Evolutionary conservation across 2,888 invertebrate species (phyloP).

Genomic region (Thysanoteuthis rhombus): DNA sequence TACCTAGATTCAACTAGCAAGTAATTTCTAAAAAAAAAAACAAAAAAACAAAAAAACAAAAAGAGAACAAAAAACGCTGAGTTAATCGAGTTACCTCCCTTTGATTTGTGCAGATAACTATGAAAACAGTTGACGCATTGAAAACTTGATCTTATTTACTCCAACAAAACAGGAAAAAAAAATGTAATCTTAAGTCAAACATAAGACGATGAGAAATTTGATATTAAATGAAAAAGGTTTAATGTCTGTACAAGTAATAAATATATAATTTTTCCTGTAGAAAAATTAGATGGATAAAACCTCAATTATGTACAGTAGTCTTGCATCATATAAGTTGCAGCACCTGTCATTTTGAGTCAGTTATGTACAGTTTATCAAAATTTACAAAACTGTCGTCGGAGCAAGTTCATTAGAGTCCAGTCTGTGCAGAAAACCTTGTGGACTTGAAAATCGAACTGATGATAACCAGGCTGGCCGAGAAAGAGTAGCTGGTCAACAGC

Average conservation of each 20-base stretch:
- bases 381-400: constrained; percentile 30
- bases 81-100: neutral
- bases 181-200: neutral
- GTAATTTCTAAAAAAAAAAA: neutral
- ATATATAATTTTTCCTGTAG: constrained; percentile 31
- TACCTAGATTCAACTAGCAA: neutral
- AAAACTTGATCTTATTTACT: neutral
- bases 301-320: constrained; percentile 30
- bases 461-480: constrained; percentile 14
- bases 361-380: constrained; percentile 31
- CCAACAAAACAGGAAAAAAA: constrained; percentile 1
- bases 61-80: neutral
- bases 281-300: constrained; percentile 31
- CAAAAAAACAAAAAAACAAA: too few species aligned
- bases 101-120: neutral
- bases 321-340: constrained; percentile 30
- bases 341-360: constrained; percentile 24
- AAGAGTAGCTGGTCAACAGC: constrained; percentile 27
- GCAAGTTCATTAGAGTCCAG: constrained; percentile 21
- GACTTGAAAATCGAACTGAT: neutral
- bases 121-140: neutral
- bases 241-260: constrained; percentile 33
- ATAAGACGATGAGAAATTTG: neutral
- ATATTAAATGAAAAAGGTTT: constrained; percentile 31
- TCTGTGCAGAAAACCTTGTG: constrained; percentile 19